phyloP scores from a whole-genome alignment of 2,797 vertebrate genomes.

The Lithobates sylvaticus region DNA sequence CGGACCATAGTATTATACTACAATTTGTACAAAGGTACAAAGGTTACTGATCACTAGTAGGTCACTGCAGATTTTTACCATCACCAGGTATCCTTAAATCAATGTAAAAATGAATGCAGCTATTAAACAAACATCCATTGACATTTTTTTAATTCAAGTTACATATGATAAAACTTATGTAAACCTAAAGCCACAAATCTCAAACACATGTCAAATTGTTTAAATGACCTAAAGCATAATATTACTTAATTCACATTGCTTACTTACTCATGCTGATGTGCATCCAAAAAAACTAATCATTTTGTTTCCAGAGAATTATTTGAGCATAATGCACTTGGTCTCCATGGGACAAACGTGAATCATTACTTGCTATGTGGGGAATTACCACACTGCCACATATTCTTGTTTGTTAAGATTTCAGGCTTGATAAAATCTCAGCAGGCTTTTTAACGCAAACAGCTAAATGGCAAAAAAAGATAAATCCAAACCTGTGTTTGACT shows the following conservation, averaged over 20 bases:
- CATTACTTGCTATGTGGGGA: constrained; percentile 24
- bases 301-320: constrained; percentile 34
- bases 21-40: too few relatives aligned
- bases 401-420: constrained; percentile 23
- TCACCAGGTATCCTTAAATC: background rate
- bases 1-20: too few relatives aligned
- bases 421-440: constrained; percentile 22
- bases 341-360: constrained; percentile 41
- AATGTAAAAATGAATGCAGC: background rate
- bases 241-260: constrained; percentile 28
- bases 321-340: constrained; percentile 25
- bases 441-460: constrained; percentile 10
- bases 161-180: constrained; percentile 25
- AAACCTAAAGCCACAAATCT: constrained; percentile 15
- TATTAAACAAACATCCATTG: background rate
- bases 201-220: constrained; percentile 40
- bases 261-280: constrained; percentile 43
- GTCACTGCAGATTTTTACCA: too few relatives aligned
- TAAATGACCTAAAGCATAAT: constrained; percentile 22
- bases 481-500: background rate
- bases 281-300: constrained; percentile 43
- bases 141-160: background rate
- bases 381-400: constrained; percentile 40
- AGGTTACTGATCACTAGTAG: too few relatives aligned
- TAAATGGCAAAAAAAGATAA: background rate